Conservation (phyloP, 2,888 invertebrate genomes). For the Alsophila aescularia region DNA sequence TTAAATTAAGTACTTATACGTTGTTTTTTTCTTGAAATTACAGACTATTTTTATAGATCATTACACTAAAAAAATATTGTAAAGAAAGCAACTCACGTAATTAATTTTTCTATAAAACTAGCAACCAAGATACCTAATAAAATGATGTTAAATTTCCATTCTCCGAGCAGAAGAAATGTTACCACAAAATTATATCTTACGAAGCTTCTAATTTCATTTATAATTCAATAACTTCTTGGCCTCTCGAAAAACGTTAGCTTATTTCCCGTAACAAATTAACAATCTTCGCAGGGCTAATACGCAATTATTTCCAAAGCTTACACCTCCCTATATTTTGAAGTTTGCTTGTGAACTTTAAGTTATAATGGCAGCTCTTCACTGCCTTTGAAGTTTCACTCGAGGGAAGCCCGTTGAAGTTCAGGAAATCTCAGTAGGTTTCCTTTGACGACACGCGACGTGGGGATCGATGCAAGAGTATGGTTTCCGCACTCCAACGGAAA, state of each 20-base stretch:
- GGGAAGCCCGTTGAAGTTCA: slow-evolving; percentile 26
- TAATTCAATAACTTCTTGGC: not conserved
- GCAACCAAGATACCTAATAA: too few relatives aligned
- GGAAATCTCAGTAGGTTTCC: slow-evolving; percentile 35
- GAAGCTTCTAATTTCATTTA: not conserved
- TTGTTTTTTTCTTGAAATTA: too few relatives aligned
- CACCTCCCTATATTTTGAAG: slow-evolving; percentile 14
- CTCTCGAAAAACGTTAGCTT: slow-evolving; percentile 1
- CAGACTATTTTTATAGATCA: too few relatives aligned
- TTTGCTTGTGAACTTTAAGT: slow-evolving; percentile 24
- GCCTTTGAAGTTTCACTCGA: slow-evolving; percentile 28
- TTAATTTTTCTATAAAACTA: too few relatives aligned
- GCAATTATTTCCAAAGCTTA: slow-evolving; percentile 21
- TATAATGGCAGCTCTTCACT: slow-evolving; percentile 25
- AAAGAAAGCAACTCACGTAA: too few relatives aligned
- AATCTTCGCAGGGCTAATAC: slow-evolving; percentile 15
- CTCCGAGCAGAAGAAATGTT: too few relatives aligned
- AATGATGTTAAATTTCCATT: too few relatives aligned
- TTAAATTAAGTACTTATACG: too few relatives aligned
- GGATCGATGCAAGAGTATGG: slow-evolving; percentile 33
- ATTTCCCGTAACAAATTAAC: slow-evolving; percentile 12
- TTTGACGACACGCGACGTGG: slow-evolving; percentile 28
- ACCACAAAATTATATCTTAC: not conserved
- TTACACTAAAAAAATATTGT: too few relatives aligned
- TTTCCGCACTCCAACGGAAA: slow-evolving; percentile 31